These are phyloP conservation scores for Ammodramus savannarum DNA, from an alignment of 2,113 vertebrate species.

Conservation along the genomic window DNA sequence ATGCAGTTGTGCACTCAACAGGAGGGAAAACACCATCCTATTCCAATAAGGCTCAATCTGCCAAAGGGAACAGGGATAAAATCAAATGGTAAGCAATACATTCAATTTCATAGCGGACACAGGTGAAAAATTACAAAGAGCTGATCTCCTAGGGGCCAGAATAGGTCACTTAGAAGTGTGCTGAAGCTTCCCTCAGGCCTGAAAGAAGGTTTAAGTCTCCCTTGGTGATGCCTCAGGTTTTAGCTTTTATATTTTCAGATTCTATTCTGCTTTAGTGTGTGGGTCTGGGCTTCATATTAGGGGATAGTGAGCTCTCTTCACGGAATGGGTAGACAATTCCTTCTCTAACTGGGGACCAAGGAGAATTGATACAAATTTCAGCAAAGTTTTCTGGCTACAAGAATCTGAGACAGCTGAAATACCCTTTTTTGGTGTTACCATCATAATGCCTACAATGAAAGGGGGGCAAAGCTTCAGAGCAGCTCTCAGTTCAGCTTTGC, in stretches of 20 bases:
- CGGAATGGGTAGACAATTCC: not conserved
- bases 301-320: not conserved
- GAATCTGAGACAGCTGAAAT: not conserved
- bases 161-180: rapidly evolving
- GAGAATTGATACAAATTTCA: too few species aligned
- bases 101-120: rapidly evolving
- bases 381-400: not conserved
- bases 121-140: not conserved
- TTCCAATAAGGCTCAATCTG: not conserved
- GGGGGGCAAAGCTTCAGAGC: not conserved
- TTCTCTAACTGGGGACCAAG: not conserved
- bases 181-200: not conserved
- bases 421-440: not conserved
- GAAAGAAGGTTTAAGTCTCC: too few species aligned
- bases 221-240: not conserved
- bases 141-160: not conserved
- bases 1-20: not conserved
- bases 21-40: not conserved
- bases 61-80: not conserved
- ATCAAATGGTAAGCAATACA: not conserved
- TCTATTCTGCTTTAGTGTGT: not conserved
- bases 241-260: not conserved
- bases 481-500: not conserved
- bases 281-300: not conserved
- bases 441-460: not conserved